Percentiles rank a stretch among this genome's conserved stretches.
Conservation (phyloP, 1,140 invertebrate genomes). For the Lerema accius region DNA sequence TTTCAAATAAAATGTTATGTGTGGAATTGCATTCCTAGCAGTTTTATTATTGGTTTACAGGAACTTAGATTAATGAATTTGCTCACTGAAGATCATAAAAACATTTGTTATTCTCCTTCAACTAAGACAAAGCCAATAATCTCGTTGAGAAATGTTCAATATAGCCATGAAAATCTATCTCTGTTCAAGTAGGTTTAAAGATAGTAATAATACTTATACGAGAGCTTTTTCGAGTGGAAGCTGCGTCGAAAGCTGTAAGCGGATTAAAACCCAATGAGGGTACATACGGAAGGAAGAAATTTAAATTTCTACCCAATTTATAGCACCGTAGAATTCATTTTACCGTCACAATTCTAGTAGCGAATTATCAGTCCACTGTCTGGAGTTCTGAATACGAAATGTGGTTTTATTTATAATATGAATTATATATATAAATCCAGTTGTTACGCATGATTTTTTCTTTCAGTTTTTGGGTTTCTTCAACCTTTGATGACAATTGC, state of each 20-base stretch:
- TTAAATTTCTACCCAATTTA: conserved; percentile 22
- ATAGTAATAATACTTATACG: conserved; percentile 51
- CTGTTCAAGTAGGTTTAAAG: conserved; percentile 41
- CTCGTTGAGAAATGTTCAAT: conserved; percentile 15
- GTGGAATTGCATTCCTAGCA: too few relatives aligned
- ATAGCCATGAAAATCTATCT: conserved; percentile 35
- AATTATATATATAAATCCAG: too few relatives aligned
- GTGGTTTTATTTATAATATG: conserved; percentile 16
- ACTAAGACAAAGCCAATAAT: conserved; percentile 20
- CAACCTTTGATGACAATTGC: too few relatives aligned
- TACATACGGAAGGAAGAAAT: conserved; percentile 4
- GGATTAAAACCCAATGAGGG: conserved; percentile 62
- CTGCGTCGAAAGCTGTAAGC: conserved; percentile 58
- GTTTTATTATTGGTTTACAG: too few relatives aligned
- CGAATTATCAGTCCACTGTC: conserved; percentile 23
- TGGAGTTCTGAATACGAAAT: conserved; percentile 23
- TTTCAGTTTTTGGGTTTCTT: too few relatives aligned
- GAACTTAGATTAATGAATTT: too few relatives aligned
- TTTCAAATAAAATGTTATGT: too few relatives aligned
- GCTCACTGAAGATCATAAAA: too few relatives aligned
- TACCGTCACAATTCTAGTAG: not conserved
- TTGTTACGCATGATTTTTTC: not conserved
- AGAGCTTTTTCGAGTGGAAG: conserved; percentile 60
- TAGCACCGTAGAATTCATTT: conserved; percentile 16
- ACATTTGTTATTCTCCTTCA: too few relatives aligned